phyloP scores from a whole-genome alignment of 1,140 invertebrate species.

The Drosophila obscura region DNA sequence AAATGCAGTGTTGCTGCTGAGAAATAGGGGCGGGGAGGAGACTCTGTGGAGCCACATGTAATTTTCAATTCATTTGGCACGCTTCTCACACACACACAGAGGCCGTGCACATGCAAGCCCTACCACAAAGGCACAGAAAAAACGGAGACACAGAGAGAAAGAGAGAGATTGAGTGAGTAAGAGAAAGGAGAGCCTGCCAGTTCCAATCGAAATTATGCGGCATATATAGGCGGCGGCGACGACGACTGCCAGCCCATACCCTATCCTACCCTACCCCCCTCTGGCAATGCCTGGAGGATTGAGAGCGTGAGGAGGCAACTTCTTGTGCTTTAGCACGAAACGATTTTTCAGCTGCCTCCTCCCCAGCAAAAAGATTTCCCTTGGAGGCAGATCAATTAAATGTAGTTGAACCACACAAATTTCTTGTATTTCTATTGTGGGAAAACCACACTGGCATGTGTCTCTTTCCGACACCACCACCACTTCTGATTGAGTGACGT shows the following conservation, averaged over 20 bases:
- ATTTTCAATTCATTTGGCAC: slow-evolving; percentile 81
- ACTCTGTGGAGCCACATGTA: slow-evolving; percentile 70
- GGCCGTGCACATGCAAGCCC: slow-evolving; percentile 53
- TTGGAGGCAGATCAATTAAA: slow-evolving; percentile 39
- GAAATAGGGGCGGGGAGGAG: slow-evolving; percentile 21
- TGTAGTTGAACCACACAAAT: slow-evolving; percentile 34
- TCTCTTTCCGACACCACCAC: neutral
- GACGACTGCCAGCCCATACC: slow-evolving; percentile 4
- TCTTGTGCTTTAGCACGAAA: slow-evolving; percentile 77
- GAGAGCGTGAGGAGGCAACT: slow-evolving; percentile 37
- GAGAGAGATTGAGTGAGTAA: slow-evolving; percentile 1
- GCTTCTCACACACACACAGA: slow-evolving; percentile 46
- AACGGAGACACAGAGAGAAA: neutral
- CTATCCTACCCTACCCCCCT: neutral
- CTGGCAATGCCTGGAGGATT: slow-evolving; percentile 11
- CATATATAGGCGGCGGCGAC: slow-evolving; percentile 30
- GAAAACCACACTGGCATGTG: slow-evolving; percentile 1
- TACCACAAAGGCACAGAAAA: slow-evolving; percentile 7
- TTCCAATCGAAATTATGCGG: slow-evolving; percentile 66
- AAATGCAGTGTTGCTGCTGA: slow-evolving; percentile 27
- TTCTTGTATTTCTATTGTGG: slow-evolving; percentile 32
- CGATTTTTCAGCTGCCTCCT: slow-evolving; percentile 70
- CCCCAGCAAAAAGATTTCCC: slow-evolving; percentile 39
- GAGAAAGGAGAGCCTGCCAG: slow-evolving; percentile 5
- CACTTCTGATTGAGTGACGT: slow-evolving; percentile 55